Evolutionary conservation across 37 sponge, comb jelly and placozoan species (phyloP), one percentile per base, ranked within the genome.

Genomic region (Haliclona indistincta): DNA sequence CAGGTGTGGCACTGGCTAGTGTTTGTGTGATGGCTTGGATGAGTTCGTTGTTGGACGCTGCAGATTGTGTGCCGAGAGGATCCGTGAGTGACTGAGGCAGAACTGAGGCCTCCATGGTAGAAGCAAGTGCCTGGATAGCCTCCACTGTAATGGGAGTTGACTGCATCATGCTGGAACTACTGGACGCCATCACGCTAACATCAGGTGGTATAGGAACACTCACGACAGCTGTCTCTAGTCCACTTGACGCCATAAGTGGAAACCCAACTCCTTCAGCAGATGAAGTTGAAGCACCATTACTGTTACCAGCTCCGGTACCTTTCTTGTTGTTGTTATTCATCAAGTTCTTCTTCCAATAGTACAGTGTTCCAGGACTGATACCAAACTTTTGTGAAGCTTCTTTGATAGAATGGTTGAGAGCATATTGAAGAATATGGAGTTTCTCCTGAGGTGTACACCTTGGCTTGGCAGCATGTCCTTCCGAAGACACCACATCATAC

Each of bases 351-450:
- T 80, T 81, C 91, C 91, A 91, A 63, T 91, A 81, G 56, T 81
- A 82, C 37, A 91, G 75, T n/a, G 91, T 85, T 0, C 77, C 74
- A 8, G 74, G 75, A 42, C 74, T 82, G 10, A 91, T 65, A 20
- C 91, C 91, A 73, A 68, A 91, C 56, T 86, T 85, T 45, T 77
- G 66, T 34, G 86, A 85, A 10, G 91, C 91, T 32, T 85, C 83
- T 52, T 75, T 72, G 20, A 82, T 84, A 7, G 91, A 73, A 39
- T 91, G 91, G 23, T 85, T 78, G 22, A 85, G 79, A 34, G 91
- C 91, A 53, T 74, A 91, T 65, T 91, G 79, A 3, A 91, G 70
- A 17, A 91, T 91, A 41, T 82, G 76, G 23, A 75, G 10, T 66
- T 85, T 91, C 68, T 91, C 91, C 38, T 85, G 45, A 2, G 68